Evolutionary conservation across 2,888 invertebrate species (phyloP), one percentile per base, ranked within the genome.

Genomic region (Amiota minor): DNA sequence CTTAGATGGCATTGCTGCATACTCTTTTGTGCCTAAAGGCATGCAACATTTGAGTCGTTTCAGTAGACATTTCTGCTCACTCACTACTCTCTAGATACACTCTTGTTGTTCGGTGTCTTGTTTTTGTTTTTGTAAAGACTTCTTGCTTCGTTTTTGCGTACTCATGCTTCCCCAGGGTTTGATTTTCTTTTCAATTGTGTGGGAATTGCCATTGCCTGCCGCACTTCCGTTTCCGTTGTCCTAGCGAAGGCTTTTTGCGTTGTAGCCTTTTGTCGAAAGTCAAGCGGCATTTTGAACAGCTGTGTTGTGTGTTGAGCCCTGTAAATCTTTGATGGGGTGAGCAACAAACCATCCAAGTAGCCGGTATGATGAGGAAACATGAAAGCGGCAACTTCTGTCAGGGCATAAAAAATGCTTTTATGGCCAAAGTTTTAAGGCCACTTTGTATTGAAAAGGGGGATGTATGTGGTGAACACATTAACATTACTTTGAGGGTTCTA

Each of bases 221-320:
- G 20, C 20, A 59, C 11, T 59, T 59, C 59, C 59, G 59, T 59
- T 20, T 11, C 59, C 20, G 71, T 73, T 81, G 78, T 80, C 79
- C 80, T 80, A 84, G 83, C 74, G 78, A 81, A 84, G 78, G 80
- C 75, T 76, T 84, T 79, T 77, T 77, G 76, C 75, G 73, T 81
- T 85, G 84, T 82, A 35, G 35, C 35, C 35, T 35, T 35, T 35
- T 35, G 35, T 35, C 35, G 35, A 35, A 35, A 35, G 35, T 35
- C 35, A 35, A 35, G 35, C 35, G 35, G 35, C 35, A 35, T 35
- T 35, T n/a, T 11, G 12, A 23, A 46, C 62, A 35, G 20, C 55
- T 18, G 49, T 61, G 61, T 35, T 35, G 35, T 18, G 49, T 61
- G 61, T 35, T 35, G 35, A 35, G 35, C 2, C 35, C 35, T 35